These are phyloP conservation scores for Rhodophaea formosa DNA, from an alignment of 2,888 invertebrate species.

Conservation along the genomic window DNA sequence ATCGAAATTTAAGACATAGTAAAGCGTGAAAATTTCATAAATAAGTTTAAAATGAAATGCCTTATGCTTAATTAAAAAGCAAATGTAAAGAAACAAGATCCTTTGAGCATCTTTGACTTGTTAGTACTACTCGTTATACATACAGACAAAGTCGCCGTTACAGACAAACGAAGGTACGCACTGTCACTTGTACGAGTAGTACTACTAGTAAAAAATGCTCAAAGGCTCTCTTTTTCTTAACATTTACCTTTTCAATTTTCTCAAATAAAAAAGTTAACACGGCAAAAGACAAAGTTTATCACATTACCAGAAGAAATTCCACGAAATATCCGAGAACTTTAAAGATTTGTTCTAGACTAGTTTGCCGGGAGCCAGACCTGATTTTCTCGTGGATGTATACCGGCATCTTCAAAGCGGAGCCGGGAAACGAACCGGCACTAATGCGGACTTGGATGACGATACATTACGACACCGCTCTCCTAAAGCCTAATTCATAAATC, in stretches of 20 bases:
- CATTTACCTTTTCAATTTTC: neutral
- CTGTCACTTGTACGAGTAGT: too few species aligned
- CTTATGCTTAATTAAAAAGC: too few species aligned
- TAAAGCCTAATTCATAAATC: neutral
- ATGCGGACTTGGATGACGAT: conserved; percentile 10
- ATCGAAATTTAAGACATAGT: too few species aligned
- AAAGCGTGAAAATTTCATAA: too few species aligned
- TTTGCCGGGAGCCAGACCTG: neutral
- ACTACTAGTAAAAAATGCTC: too few species aligned
- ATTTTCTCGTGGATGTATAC: neutral
- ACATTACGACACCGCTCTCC: conserved; percentile 1
- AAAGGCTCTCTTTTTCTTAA: neutral
- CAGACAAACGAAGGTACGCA: too few species aligned
- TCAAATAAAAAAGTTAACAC: neutral
- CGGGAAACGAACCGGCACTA: conserved; percentile 9
- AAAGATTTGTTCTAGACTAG: neutral
- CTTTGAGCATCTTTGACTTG: too few species aligned
- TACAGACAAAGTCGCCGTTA: too few species aligned
- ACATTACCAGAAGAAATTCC: neutral
- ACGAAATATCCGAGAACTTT: neutral
- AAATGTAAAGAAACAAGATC: too few species aligned
- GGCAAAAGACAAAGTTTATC: neutral
- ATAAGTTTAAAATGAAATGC: too few species aligned
- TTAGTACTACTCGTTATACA: too few species aligned
- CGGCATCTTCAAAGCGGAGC: neutral